Evolutionary conservation across 2,888 invertebrate genomes (phyloP), one percentile per base, ranked within the genome.

Genomic region (Neria commutata): DNA sequence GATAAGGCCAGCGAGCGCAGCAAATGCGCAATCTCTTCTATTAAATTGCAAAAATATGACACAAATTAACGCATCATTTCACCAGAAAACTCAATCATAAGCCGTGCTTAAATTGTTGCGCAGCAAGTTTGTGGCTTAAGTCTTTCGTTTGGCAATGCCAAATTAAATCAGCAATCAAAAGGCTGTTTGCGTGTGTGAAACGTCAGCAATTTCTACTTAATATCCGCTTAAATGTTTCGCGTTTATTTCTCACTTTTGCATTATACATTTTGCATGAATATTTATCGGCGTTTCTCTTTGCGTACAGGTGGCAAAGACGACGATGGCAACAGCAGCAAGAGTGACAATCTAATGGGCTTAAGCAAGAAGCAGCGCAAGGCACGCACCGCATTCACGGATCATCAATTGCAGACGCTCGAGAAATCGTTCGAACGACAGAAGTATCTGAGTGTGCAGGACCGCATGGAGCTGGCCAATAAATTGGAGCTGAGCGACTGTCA

Each of bases 401-500:
- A 98, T 81, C 98, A 98, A 83, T 87, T 98, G 64, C 95, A 95
- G 81, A 95, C 96, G 24, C 83, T 98, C 78, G 98, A 98, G 85
- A 95, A 95, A 83, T 95, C 93, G 73, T 98, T 98, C 83, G 97
- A 98, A 83, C 84, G 95, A 67, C 97, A 98, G 83, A 98, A 98
- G 83, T 98, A 96, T 85, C 88, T 96, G 66, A 94, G 94, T 80
- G 95, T 95, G 24, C 98, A 98, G 82, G 98, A 99, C 82, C 87
- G 98, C 72, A 96, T 98, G 96, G 98, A 99, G 84, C 84, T 99
- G 75, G 98, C 98, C 2, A 93, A 95, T 61, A 94, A 95, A 84
- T 86, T 99, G 73, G 94, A 95, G 76, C 87, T 99, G 65, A 95
- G 95, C 45, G 98, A 99, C 84, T 99, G 98, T 55, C 99, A 99